Base-by-base conservation (phyloP, 2,797 vertebrate species). In the Enteromius paludinosus region DNA sequence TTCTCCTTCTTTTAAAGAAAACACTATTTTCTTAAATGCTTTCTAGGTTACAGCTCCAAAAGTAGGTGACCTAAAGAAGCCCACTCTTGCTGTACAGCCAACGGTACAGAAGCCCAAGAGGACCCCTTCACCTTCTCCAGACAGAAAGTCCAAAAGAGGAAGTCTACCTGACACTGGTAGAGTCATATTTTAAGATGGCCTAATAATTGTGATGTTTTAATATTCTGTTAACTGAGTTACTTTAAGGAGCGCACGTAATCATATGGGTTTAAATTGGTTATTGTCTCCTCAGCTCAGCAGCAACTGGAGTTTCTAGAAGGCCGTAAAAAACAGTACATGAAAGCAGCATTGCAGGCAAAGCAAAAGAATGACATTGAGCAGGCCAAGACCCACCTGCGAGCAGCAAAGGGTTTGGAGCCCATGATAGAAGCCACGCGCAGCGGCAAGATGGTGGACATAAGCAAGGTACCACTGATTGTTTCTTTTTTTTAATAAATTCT, bases 271-370 rank as follows among this genome's bases (percentile, higher is more conserved):
- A 30, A 74, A 49, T 68, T 30, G 17, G 10, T 30, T n/a, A n/a
- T 64, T 65, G 11, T 77, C 14, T 62, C 10, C 45, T 33, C 87
- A 99, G 98, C 88, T 33, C 90, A 84, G 56, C 94, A 97, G 84
- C 97, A 97, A 91, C 90, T 98, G 88, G 95, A 95, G 85, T 93
- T 98, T 86, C 89, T 99, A 86, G 96, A 98, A 92, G 93, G 92
- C 86, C 95, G 96, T 45, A 98, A 90, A 91, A 96, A 95, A 87
- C 96, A 97, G 87, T 98, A 96, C 91, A 89, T 97, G 91, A 96
- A 95, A 89, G 97, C 97, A 3, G 98, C 98, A 0, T 82, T 99
- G 87, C 95, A 97, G 90, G 97, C 98, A 28, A 99, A 99, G 90
- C 96, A 96, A 83, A 96, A 93, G 80, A 96, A 95, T 25, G 95